Evolutionary conservation across 2,113 vertebrate species (phyloP).

Genomic region (Cyprinodon brontotheroides): DNA sequence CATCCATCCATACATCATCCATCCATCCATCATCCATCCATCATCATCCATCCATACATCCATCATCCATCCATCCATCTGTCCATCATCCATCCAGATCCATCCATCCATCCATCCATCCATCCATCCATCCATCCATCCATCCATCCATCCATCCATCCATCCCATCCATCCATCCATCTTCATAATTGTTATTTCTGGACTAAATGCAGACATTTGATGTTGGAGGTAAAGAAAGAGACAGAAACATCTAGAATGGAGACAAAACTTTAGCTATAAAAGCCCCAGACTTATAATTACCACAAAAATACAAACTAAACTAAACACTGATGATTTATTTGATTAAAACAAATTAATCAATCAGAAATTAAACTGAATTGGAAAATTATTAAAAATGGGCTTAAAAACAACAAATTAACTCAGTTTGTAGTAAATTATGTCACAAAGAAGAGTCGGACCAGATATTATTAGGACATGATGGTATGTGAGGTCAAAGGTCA

Average conservation of each 20-base stretch:
- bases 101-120: background rate
- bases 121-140: background rate
- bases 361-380: no score
- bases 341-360: no score
- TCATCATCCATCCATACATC: background rate
- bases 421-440: no score
- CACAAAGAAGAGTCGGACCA: background rate
- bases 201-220: no score
- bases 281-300: no score
- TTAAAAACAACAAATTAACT: no score
- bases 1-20: background rate
- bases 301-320: background rate
- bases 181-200: no score
- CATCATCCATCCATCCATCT: no score
- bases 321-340: background rate
- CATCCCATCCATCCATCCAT: background rate
- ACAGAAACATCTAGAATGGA: background rate
- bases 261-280: background rate
- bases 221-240: no score
- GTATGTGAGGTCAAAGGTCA: constrained; percentile 27
- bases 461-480: background rate
- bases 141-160: background rate
- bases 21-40: no score
- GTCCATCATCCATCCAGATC: background rate
- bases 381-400: no score